Evolutionary conservation across 2,797 vertebrate genomes (phyloP).

Genomic region (Bufotes viridis): DNA sequence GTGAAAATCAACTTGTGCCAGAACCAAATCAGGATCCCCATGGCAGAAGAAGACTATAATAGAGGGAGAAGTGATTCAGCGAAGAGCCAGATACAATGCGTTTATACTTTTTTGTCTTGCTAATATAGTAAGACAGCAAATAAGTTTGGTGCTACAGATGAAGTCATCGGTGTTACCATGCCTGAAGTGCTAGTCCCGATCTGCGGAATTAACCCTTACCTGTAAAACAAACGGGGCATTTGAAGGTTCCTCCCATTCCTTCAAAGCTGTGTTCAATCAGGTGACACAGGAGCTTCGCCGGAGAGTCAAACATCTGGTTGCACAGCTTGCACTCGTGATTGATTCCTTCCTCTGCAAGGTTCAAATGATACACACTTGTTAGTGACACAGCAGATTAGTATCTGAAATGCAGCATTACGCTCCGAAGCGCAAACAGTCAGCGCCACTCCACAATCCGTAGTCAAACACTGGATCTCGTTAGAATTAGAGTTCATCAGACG

Average conservation of each 20-base stretch:
- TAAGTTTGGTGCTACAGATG: neutral
- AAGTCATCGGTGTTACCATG: neutral
- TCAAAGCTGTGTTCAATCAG: conserved; percentile 99
- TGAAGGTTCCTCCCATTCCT: conserved; percentile 99
- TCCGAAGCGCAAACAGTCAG: neutral
- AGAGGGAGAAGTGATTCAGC: neutral
- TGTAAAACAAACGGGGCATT: conserved; percentile 99
- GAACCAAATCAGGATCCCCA: conserved; percentile 1
- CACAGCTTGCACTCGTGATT: conserved; percentile 99
- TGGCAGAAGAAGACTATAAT: neutral
- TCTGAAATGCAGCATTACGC: conserved; percentile 55
- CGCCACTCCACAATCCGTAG: conserved; percentile 63
- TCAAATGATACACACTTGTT: conserved; percentile 78
- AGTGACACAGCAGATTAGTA: conserved; percentile 71
- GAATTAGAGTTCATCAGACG: conserved; percentile 15
- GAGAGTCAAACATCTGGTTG: conserved; percentile 99
- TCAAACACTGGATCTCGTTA: conserved; percentile 53
- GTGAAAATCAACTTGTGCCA: neutral
- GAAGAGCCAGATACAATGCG: neutral
- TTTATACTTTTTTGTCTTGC: neutral
- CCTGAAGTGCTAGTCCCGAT: neutral
- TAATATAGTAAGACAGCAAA: neutral
- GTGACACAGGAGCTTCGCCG: conserved; percentile 99
- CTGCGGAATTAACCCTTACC: conserved; percentile 77
- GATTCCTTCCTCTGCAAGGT: conserved; percentile 99